Conservation (phyloP, 2,113 vertebrate species). For the Lamprologus lemairii region DNA sequence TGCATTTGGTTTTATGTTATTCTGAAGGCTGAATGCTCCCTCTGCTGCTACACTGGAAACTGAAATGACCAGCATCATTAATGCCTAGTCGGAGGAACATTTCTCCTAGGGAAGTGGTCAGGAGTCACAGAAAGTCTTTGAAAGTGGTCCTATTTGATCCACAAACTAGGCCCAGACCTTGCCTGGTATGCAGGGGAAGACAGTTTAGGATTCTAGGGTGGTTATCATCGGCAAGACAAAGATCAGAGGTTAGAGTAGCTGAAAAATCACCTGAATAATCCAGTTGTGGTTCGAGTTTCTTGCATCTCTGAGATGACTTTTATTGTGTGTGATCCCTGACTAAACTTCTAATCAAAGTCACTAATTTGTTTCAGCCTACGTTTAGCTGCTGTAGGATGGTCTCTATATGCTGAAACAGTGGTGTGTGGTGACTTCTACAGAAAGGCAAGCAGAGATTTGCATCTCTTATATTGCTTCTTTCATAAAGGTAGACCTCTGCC, state of each 20-base stretch:
- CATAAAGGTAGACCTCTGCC: not conserved
- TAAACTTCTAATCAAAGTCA: no score
- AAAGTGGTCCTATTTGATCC: not conserved
- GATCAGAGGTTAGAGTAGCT: not conserved
- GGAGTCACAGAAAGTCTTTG: not conserved
- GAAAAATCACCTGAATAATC: not conserved
- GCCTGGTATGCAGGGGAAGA: not conserved
- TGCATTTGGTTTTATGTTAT: not conserved
- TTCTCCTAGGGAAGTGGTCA: not conserved
- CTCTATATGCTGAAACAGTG: no score
- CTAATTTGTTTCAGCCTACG: no score
- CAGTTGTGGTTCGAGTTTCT: not conserved
- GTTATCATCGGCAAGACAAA: rapidly evolving
- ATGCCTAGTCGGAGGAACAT: not conserved
- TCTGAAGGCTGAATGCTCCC: not conserved
- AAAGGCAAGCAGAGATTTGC: no score
- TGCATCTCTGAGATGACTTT: no score
- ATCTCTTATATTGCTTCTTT: not conserved
- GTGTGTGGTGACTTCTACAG: no score
- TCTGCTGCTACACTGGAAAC: not conserved
- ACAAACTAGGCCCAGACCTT: not conserved
- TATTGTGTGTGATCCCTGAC: no score
- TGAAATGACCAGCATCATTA: not conserved
- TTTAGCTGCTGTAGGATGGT: no score
- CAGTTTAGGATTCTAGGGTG: not conserved